Conservation (phyloP, 2,797 vertebrate species). For the Halcyon badia region DNA sequence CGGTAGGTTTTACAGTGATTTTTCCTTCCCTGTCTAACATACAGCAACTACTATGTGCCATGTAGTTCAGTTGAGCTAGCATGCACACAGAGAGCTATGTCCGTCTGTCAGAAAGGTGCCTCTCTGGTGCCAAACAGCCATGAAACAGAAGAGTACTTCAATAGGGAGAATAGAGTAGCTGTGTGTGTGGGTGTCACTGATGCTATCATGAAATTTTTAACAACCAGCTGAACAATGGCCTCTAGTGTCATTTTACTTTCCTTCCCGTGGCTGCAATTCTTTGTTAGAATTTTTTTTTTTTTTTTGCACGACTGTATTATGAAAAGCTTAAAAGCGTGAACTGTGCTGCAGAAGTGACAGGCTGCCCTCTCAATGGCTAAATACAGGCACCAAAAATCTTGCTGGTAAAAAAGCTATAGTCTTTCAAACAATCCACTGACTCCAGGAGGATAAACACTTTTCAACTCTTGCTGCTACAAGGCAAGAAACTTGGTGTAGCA, state of each 20-base stretch:
- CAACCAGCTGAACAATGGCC: background rate
- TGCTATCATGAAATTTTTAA: background rate
- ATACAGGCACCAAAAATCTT: background rate
- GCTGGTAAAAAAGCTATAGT: background rate
- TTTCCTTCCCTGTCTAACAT: background rate
- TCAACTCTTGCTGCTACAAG: background rate
- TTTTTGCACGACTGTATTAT: background rate
- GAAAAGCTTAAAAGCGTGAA: background rate
- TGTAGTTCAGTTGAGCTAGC: background rate
- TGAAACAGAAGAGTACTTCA: background rate
- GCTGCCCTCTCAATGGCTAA: background rate
- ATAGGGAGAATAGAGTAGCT: background rate
- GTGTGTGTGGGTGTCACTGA: fast-evolving
- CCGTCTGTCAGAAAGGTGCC: background rate
- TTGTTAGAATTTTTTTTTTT: background rate
- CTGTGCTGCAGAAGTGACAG: background rate
- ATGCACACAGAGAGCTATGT: fast-evolving
- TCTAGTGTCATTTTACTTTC: background rate
- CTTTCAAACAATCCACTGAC: background rate
- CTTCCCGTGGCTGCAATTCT: background rate
- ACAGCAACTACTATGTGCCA: background rate
- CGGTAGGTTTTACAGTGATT: background rate
- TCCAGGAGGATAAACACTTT: background rate
- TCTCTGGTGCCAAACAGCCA: background rate
- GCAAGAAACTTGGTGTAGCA: background rate